phyloP scores from a whole-genome alignment of 2,888 invertebrate species.

The Philaethria dido region DNA sequence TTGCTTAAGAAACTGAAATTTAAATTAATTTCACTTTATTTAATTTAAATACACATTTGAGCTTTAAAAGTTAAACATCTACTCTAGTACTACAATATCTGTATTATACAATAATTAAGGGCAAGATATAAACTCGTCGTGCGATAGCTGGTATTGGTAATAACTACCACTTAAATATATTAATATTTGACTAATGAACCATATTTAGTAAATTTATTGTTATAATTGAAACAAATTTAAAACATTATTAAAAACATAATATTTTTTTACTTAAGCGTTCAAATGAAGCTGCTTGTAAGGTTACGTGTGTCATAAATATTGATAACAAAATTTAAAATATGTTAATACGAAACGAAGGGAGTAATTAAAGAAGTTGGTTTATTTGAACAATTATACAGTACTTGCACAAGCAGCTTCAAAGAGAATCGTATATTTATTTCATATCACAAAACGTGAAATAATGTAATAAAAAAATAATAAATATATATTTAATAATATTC shows the following conservation, averaged over 20 bases:
- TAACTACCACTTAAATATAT: slow-evolving; percentile 25
- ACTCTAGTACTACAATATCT: slow-evolving; percentile 32
- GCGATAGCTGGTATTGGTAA: slow-evolving; percentile 66
- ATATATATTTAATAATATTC: slow-evolving; percentile 6
- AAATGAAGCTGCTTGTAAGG: too few species aligned
- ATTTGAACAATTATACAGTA: background rate
- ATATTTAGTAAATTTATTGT: background rate
- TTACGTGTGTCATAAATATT: too few species aligned
- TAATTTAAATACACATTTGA: slow-evolving; percentile 30
- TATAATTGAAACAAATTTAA: background rate
- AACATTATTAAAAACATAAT: background rate
- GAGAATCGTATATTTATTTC: background rate
- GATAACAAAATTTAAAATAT: slow-evolving; percentile 8
- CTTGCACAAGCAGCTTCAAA: background rate
- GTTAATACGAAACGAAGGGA: background rate
- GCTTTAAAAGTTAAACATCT: slow-evolving; percentile 46
- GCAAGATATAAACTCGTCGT: slow-evolving; percentile 73
- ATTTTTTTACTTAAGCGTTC: too few species aligned
- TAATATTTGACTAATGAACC: slow-evolving; percentile 21
- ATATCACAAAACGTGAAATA: slow-evolving; percentile 7
- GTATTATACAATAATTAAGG: slow-evolving; percentile 41
- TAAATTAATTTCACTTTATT: background rate
- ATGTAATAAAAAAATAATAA: background rate
- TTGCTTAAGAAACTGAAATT: slow-evolving; percentile 17
- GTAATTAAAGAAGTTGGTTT: too few species aligned